Evolutionary conservation across 2,113 vertebrate species (phyloP).

Genomic region (Limanda limanda): DNA sequence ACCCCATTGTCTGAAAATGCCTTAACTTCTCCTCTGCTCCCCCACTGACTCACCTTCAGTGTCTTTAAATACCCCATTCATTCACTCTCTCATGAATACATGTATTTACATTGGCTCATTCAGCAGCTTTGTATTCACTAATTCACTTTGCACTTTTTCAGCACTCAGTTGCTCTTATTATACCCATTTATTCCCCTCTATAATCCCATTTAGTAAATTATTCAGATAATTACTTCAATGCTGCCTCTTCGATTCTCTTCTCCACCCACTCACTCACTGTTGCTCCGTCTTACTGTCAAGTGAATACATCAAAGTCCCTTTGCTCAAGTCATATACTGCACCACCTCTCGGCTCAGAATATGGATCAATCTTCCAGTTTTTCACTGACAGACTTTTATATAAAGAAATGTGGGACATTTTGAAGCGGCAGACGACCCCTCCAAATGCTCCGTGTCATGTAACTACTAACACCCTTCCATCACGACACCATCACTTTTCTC

Average conservation of each 20-base stretch:
- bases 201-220: too few species aligned
- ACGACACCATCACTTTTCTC: neutral
- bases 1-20: too few species aligned
- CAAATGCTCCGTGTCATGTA: conserved; percentile 29
- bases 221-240: too few species aligned
- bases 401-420: conserved; percentile 10
- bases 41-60: neutral
- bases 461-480: conserved; percentile 31
- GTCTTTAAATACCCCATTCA: neutral
- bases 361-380: conserved; percentile 8
- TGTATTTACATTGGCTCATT: neutral
- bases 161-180: too few species aligned
- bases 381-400: conserved; percentile 2
- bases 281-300: neutral
- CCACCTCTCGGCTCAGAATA: conserved; percentile 15
- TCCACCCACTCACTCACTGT: neutral
- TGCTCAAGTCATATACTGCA: neutral
- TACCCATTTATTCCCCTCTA: too few species aligned
- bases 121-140: too few species aligned
- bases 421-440: neutral
- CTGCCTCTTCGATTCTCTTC: neutral
- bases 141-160: too few species aligned
- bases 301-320: neutral
- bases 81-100: neutral
- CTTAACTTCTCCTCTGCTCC: neutral